Evolutionary conservation across 2,888 invertebrate genomes (phyloP), one percentile per base, ranked within the genome.

Genomic region (Tenthredo scrophulariae): DNA sequence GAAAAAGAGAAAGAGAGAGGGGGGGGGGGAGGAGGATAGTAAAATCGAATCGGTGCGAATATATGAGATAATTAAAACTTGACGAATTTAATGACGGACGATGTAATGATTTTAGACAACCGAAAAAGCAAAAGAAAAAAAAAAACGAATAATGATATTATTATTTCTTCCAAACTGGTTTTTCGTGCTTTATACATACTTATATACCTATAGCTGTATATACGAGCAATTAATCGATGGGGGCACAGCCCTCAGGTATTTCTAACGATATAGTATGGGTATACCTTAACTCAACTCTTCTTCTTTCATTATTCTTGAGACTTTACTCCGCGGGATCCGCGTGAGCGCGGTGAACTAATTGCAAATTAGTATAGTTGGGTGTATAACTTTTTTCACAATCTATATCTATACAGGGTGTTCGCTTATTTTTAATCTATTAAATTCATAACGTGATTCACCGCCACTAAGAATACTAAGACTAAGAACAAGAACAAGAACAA

Each of bases 101-200:
- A 26, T 18, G 18, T 67, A 67, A 67, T 67, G 46, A 75, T 18
- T 46, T 50, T 46, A 50, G 50, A 75, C 13, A 50, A 50, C 13
- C 13, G 26, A 18, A 13, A 26, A 10, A 50, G 5, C 2, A 50
- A 50, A 29, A 43, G 3, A 50, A 50, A 50, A 29, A 50, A 29
- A 29, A 50, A 50, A 7, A 29, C 29, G 1, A 33, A 37, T 58
- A 18, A 75, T 22, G 54, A 86, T 72, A 87, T 90, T 90, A 91
- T 91, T 91, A 91, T 91, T 91, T 91, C 91, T 91, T 90, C 89
- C n/a, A 90, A 91, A 91, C 91, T 91, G 90, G 91, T 91, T 90
- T 89, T 40, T 89, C 86, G 85, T 72, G n/a, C 72, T 62, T 62
- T 62, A 62, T 26, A 62, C 10, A 22, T 88, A 72, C 7, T 40